Percentiles rank a stretch among this genome's conserved stretches.
These are phyloP conservation scores for Ascidia mentula DNA, from an alignment of 23 tunicate species.

Conservation along the genomic window DNA sequence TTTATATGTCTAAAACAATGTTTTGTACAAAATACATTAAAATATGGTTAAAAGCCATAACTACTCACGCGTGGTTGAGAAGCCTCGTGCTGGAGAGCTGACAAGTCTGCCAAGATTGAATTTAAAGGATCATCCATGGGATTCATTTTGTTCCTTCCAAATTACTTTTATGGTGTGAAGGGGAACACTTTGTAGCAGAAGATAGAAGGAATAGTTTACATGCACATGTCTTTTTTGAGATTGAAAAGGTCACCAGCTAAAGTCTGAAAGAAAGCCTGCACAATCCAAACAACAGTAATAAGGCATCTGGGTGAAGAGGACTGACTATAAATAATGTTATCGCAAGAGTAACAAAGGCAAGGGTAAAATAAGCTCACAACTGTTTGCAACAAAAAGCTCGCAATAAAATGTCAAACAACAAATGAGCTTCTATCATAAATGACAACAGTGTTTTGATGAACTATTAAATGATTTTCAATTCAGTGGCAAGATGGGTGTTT, in stretches of 20 bases:
- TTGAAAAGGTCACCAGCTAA: background rate
- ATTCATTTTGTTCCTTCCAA: conserved; percentile 29
- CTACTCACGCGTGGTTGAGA: too few relatives aligned
- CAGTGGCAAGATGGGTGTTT: too few relatives aligned
- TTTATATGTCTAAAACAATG: too few relatives aligned
- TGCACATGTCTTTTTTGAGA: background rate
- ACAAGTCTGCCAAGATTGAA: conserved; percentile 60
- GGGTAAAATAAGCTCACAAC: too few relatives aligned
- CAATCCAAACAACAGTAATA: background rate
- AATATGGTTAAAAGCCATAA: background rate
- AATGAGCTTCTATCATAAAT: too few relatives aligned
- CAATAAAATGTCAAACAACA: too few relatives aligned
- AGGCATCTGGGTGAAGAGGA: background rate
- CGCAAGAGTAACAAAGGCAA: too few relatives aligned
- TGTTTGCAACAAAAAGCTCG: too few relatives aligned
- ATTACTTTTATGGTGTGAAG: background rate
- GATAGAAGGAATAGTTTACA: background rate
- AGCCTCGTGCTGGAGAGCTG: conserved; percentile 50
- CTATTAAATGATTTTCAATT: too few relatives aligned
- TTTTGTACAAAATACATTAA: background rate
- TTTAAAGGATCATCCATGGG: conserved; percentile 61
- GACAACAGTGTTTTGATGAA: too few relatives aligned
- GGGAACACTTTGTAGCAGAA: too few relatives aligned
- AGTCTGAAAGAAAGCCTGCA: background rate
- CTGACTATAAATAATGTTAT: too few relatives aligned